A percentile compares a stretch with the other conserved stretches of the same genome.
Conservation (phyloP, 2,797 vertebrate genomes). For the Emys orbicularis region DNA sequence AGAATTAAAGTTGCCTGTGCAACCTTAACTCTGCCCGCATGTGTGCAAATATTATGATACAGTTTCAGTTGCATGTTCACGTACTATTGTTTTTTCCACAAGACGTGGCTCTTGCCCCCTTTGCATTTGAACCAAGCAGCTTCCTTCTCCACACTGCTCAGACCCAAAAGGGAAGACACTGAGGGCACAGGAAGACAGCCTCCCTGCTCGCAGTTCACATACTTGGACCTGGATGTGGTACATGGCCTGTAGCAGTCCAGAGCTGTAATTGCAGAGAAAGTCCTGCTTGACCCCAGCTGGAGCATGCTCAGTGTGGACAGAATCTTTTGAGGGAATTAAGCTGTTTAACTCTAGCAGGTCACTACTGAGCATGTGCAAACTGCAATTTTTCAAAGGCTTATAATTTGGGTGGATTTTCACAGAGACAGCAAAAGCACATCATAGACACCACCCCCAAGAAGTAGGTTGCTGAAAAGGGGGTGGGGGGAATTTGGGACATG, state of each 20-base stretch:
- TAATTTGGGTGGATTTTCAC: background rate
- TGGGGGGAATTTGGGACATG: no score
- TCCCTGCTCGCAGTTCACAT: background rate
- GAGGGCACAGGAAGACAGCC: background rate
- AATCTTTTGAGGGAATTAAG: background rate
- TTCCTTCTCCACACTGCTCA: background rate
- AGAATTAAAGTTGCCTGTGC: background rate
- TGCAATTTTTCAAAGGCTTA: background rate
- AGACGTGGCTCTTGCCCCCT: background rate
- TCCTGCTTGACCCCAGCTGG: background rate
- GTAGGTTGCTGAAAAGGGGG: background rate
- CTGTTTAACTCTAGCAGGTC: background rate
- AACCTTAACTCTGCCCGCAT: background rate
- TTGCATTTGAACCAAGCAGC: background rate
- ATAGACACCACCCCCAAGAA: background rate
- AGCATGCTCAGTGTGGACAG: background rate
- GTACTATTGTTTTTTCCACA: background rate
- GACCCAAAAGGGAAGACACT: background rate
- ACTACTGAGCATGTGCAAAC: background rate
- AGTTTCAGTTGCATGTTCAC: background rate
- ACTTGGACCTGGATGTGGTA: background rate
- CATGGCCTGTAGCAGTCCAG: background rate
- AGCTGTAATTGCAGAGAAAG: background rate
- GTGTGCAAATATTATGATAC: background rate
- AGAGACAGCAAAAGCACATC: background rate